phyloP scores from a whole-genome alignment of 2,797 vertebrate species.

The Macrochelys suwanniensis region DNA sequence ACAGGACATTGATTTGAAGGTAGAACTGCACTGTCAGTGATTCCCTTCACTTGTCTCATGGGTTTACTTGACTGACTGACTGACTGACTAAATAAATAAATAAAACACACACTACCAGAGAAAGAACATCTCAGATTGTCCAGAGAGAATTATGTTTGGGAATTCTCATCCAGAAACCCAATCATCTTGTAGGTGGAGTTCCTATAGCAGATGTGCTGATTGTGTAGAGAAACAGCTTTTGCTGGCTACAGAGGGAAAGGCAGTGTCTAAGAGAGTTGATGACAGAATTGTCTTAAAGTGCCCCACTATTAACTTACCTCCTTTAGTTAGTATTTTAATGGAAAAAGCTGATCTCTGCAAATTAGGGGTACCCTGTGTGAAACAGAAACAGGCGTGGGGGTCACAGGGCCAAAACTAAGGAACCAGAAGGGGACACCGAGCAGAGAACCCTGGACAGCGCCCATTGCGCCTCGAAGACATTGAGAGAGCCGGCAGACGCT shows the following conservation, averaged over 20 bases:
- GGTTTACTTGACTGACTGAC: too few species aligned
- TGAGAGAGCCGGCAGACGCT: too few species aligned
- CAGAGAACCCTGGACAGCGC: too few species aligned
- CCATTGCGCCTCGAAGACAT: too few species aligned
- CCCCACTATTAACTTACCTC: neutral
- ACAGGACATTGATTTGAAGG: neutral
- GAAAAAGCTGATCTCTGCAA: neutral
- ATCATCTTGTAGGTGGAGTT: neutral
- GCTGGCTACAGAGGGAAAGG: neutral
- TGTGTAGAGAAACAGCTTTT: neutral
- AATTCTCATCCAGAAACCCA: neutral
- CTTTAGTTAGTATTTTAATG: neutral
- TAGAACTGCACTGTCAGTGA: neutral
- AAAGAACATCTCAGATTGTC: neutral
- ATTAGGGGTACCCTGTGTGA: neutral
- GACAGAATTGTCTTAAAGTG: neutral
- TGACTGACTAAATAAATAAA: too few species aligned
- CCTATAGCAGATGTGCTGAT: neutral
- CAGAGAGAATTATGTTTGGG: neutral
- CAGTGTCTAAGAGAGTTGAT: neutral
- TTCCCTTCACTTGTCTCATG: neutral
- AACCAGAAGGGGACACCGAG: too few species aligned
- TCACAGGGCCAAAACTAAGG: too few species aligned
- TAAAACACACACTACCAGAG: too few species aligned
- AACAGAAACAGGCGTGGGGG: too few species aligned